A percentile compares a stretch with the other conserved stretches of the same genome.
phyloP scores from a whole-genome alignment of 2,113 vertebrate genomes.

The Mobula birostris region DNA sequence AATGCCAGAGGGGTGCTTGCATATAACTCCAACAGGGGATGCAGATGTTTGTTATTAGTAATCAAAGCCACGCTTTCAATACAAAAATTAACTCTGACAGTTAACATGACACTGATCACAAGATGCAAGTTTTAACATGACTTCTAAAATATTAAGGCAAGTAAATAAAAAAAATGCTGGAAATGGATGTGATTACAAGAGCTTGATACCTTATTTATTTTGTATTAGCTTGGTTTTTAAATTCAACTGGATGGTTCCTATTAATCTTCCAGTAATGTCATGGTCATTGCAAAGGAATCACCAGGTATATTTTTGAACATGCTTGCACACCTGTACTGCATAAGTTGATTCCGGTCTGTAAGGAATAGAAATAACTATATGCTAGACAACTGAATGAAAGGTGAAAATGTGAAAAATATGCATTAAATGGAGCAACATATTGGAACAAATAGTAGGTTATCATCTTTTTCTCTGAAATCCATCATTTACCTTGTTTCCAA shows the following conservation, averaged over 20 bases:
- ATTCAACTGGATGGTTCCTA: neutral
- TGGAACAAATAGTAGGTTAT: neutral
- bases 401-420: too few relatives aligned
- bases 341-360: neutral
- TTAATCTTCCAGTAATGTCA: neutral
- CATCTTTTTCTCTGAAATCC: neutral
- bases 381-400: neutral
- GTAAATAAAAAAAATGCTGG: neutral
- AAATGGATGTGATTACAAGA: neutral
- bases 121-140: neutral
- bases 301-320: neutral
- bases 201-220: neutral
- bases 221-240: neutral
- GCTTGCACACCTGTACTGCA: neutral
- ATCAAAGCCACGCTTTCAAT: constrained; percentile 65
- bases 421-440: neutral
- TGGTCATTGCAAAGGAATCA: neutral
- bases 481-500: neutral
- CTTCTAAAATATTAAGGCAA: neutral
- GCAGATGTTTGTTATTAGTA: constrained; percentile 34
- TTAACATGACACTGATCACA: constrained; percentile 11
- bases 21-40: constrained; percentile 57
- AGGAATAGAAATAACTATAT: neutral
- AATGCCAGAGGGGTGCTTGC: constrained; percentile 63
- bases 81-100: constrained; percentile 49